A percentile compares a stretch with the other conserved stretches of the same genome.
Evolutionary conservation across 2,113 vertebrate species (phyloP).

Genomic region (Sterrhoptilus dennistouni): DNA sequence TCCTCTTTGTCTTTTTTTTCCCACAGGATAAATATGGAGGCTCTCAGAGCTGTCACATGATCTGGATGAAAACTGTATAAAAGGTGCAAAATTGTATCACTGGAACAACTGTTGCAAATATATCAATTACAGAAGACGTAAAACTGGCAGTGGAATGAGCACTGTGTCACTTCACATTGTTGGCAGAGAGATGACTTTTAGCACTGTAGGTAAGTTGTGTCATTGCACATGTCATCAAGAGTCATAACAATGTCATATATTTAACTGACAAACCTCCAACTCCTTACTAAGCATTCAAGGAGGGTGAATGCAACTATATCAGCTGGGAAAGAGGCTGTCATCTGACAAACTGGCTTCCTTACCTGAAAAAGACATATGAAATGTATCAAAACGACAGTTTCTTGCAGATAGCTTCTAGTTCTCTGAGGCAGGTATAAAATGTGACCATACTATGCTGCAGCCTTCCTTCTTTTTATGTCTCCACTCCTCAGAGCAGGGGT

Average conservation of each 20-base stretch:
- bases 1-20: background rate
- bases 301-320: background rate
- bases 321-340: background rate
- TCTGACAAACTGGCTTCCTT: background rate
- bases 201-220: background rate
- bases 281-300: background rate
- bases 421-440: background rate
- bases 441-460: background rate
- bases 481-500: background rate
- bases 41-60: background rate
- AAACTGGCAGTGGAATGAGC: background rate
- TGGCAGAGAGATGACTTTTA: conserved; percentile 33
- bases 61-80: background rate
- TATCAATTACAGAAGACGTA: background rate
- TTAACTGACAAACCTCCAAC: conserved; percentile 19
- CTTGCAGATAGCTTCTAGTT: background rate
- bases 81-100: background rate
- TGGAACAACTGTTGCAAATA: background rate
- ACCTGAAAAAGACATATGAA: conserved; percentile 8
- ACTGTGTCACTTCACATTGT: background rate
- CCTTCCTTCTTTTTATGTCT: background rate
- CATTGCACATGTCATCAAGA: conserved; percentile 24
- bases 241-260: conserved; percentile 40
- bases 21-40: background rate
- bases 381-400: conserved; percentile 4